A percentile compares a stretch with the other conserved stretches of the same genome.
phyloP scores from a whole-genome alignment of 2,888 invertebrate species.

The Spodoptera littoralis region DNA sequence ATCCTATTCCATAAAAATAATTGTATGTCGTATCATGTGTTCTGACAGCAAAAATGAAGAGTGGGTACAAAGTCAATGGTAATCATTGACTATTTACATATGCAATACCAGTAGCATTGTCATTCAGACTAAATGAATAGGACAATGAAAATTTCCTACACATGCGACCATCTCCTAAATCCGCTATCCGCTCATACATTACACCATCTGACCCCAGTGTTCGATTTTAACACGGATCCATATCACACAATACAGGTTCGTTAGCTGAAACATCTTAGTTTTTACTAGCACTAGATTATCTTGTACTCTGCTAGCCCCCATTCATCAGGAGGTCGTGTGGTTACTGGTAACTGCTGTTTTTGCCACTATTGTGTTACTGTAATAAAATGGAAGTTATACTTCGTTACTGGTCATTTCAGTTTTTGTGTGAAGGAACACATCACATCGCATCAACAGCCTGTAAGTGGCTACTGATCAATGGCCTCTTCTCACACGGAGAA shows the following conservation, averaged over 20 bases:
- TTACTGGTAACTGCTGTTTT: conserved; percentile 50
- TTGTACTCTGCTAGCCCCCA: conserved; percentile 59
- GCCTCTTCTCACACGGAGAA: too few relatives aligned
- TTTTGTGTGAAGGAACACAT: conserved; percentile 12
- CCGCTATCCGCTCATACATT: conserved; percentile 47
- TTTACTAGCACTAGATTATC: conserved; percentile 74
- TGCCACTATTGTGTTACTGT: conserved; percentile 11
- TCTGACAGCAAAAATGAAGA: too few relatives aligned
- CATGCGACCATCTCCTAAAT: neutral
- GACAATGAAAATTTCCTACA: too few relatives aligned
- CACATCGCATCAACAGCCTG: too few relatives aligned
- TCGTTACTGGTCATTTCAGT: conserved; percentile 8
- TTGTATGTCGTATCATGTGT: too few relatives aligned
- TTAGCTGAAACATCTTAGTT: conserved; percentile 79
- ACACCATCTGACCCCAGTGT: conserved; percentile 57
- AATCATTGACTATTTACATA: too few relatives aligned
- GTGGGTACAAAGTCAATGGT: too few relatives aligned
- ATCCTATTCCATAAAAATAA: too few relatives aligned
- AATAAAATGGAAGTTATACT: neutral
- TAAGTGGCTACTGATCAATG: too few relatives aligned
- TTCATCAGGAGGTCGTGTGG: conserved; percentile 63
- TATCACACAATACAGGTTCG: conserved; percentile 80
- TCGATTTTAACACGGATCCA: conserved; percentile 76
- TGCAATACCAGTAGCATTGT: too few relatives aligned
- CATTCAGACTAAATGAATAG: too few relatives aligned